Conservation (phyloP, 2,113 vertebrate genomes). For the Ranitomeya imitator region DNA sequence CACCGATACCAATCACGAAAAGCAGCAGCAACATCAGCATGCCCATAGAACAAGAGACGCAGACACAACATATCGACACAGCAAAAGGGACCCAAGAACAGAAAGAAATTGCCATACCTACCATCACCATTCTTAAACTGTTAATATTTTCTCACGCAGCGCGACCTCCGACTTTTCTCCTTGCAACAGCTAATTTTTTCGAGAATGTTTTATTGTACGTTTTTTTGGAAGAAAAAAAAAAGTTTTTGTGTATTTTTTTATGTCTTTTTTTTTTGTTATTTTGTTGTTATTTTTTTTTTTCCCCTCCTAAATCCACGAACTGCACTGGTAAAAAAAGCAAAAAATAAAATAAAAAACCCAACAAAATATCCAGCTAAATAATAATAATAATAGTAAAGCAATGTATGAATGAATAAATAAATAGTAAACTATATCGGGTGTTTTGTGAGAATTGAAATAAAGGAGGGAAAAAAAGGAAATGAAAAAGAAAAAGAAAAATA, state of each 20-base stretch:
- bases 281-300: not conserved
- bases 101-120: slow-evolving; percentile 78
- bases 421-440: not conserved
- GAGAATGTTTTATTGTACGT: slow-evolving; percentile 61
- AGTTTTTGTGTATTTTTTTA: slow-evolving; percentile 61
- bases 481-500: slow-evolving; percentile 72
- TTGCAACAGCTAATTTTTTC: slow-evolving; percentile 67
- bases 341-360: not conserved
- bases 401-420: slow-evolving; percentile 64
- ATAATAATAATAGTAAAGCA: slow-evolving; percentile 40
- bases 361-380: slow-evolving; percentile 54
- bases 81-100: slow-evolving; percentile 46
- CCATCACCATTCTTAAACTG: slow-evolving; percentile 96
- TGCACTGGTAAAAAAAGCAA: not conserved
- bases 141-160: slow-evolving; percentile 72
- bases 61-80: slow-evolving; percentile 62
- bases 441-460: slow-evolving; percentile 25
- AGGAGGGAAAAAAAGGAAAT: slow-evolving; percentile 7
- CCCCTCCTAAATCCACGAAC: slow-evolving; percentile 44
- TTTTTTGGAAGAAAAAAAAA: slow-evolving; percentile 48
- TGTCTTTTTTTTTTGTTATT: slow-evolving; percentile 49
- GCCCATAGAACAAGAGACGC: slow-evolving; percentile 38
- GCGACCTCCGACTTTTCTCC: slow-evolving; percentile 78
- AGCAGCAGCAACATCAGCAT: not conserved
- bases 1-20: slow-evolving; percentile 11